Percentiles rank a stretch among this genome's conserved stretches.
phyloP scores from a whole-genome alignment of 1,140 invertebrate species.

The Ooceraea biroi region DNA sequence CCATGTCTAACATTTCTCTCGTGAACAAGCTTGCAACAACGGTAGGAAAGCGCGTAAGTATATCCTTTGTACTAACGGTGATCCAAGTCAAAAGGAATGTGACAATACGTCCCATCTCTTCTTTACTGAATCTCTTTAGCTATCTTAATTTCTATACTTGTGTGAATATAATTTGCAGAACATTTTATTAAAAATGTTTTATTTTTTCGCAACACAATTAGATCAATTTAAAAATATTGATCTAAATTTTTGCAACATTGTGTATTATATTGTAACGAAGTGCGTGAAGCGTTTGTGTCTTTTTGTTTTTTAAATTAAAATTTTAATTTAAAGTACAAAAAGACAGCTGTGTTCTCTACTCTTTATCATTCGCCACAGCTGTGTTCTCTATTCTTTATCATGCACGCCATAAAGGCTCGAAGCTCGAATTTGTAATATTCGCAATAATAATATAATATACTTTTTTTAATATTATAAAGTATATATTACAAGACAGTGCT shows the following conservation, averaged over 20 bases:
- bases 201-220: too few species aligned
- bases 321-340: too few species aligned
- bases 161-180: too few species aligned
- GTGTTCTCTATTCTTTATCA: not conserved
- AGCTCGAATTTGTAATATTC: not conserved
- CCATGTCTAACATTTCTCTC: not conserved
- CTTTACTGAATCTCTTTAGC: not conserved
- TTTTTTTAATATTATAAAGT: conserved; percentile 4
- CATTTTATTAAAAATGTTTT: too few species aligned
- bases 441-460: not conserved
- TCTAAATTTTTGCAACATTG: too few species aligned
- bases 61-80: not conserved
- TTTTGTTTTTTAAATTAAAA: too few species aligned
- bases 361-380: too few species aligned
- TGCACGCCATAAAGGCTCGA: not conserved
- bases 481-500: not conserved
- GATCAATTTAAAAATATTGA: too few species aligned
- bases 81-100: not conserved
- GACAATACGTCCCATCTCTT: not conserved
- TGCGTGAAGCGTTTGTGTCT: too few species aligned
- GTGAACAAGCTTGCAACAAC: not conserved
- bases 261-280: too few species aligned
- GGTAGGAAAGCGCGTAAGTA: conserved; percentile 17
- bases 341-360: too few species aligned
- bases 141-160: too few species aligned